These are phyloP conservation scores for Andricus grossulariae DNA, from an alignment of 1,140 invertebrate genomes.

Conservation along the genomic window DNA sequence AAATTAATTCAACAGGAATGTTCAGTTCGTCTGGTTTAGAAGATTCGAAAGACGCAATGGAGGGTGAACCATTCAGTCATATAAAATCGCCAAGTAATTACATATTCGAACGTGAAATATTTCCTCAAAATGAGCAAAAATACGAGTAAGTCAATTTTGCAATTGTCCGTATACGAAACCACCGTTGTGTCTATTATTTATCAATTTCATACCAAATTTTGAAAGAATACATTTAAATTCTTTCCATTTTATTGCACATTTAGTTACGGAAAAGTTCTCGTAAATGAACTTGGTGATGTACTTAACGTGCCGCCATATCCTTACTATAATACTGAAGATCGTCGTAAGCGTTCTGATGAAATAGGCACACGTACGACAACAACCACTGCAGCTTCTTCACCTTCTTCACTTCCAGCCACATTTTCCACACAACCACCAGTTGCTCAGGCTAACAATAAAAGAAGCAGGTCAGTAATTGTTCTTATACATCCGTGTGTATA, in stretches of 20 bases:
- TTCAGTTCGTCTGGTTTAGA: slow-evolving; percentile 28
- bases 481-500: too few species aligned
- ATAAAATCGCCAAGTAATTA: slow-evolving; percentile 35
- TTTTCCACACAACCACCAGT: too few species aligned
- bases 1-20: slow-evolving; percentile 14
- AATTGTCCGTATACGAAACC: neutral
- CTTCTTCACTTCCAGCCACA: too few species aligned
- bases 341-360: slow-evolving; percentile 64
- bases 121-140: slow-evolving; percentile 55
- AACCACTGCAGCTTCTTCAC: slow-evolving; percentile 34
- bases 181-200: too few species aligned
- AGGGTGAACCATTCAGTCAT: neutral
- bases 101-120: slow-evolving; percentile 51
- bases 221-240: neutral
- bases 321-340: slow-evolving; percentile 51
- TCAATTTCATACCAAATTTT: too few species aligned
- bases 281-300: slow-evolving; percentile 61
- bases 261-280: slow-evolving; percentile 61
- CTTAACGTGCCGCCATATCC: slow-evolving; percentile 60
- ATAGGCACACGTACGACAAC: slow-evolving; percentile 40
- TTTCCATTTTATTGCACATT: slow-evolving; percentile 2
- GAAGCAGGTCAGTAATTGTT: too few species aligned
- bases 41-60: neutral
- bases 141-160: slow-evolving; percentile 59
- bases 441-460: too few species aligned